phyloP scores from a whole-genome alignment of 2,888 invertebrate genomes.

The Epinotia ramella region DNA sequence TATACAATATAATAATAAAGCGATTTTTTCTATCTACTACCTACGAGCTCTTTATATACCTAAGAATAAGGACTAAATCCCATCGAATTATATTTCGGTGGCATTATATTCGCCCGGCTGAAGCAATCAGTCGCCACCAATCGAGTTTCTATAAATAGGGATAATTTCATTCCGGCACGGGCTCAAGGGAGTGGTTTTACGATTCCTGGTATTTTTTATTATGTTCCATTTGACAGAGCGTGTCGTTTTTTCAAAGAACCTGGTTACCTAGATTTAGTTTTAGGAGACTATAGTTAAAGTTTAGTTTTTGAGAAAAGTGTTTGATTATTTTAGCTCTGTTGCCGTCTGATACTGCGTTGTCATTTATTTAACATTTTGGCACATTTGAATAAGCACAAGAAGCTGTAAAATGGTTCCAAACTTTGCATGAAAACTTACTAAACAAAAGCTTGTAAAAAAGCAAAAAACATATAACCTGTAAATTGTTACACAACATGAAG shows the following conservation, averaged over 20 bases:
- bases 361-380: too few species aligned
- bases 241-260: not conserved
- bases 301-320: too few species aligned
- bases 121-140: conserved; percentile 28
- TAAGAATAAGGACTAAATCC: conserved; percentile 11
- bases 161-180: conserved; percentile 4
- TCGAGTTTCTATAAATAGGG: conserved; percentile 25
- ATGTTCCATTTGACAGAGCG: conserved; percentile 1
- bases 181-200: not conserved
- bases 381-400: too few species aligned
- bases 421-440: too few species aligned
- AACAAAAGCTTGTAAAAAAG: too few species aligned
- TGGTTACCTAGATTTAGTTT: not conserved
- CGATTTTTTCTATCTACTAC: too few species aligned
- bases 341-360: too few species aligned
- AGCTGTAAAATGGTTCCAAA: too few species aligned
- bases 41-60: not conserved
- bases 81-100: not conserved
- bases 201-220: conserved; percentile 12
- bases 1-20: too few species aligned
- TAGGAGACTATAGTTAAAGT: too few species aligned
- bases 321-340: too few species aligned
- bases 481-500: not conserved
- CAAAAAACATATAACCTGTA: too few species aligned
- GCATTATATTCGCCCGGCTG: conserved; percentile 8